phyloP scores from a whole-genome alignment of 53 echinoderm and acorn worm species.

The Holothuria leucospilota region DNA sequence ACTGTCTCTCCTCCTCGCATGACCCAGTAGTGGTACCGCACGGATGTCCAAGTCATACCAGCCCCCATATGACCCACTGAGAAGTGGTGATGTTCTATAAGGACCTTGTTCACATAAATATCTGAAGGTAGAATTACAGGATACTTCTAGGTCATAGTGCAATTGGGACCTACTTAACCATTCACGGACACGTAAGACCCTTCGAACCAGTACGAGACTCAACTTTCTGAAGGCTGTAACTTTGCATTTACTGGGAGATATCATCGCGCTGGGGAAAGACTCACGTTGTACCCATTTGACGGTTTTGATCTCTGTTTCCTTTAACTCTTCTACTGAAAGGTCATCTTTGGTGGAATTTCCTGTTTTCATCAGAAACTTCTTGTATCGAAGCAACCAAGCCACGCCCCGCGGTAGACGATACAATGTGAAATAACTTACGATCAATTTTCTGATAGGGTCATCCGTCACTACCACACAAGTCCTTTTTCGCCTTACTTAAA shows the following conservation, averaged over 20 bases:
- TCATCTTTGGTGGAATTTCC: background rate
- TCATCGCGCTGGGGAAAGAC: background rate
- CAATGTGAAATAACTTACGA: conserved; percentile 51
- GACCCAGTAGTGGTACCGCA: too few relatives aligned
- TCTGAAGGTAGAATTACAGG: conserved; percentile 63
- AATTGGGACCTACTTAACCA: conserved; percentile 55
- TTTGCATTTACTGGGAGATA: background rate
- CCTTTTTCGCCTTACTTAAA: background rate
- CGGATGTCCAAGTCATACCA: too few relatives aligned
- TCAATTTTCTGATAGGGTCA: conserved; percentile 13
- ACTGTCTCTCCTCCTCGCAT: background rate
- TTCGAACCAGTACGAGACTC: conserved; percentile 49
- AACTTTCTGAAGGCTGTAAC: too few relatives aligned
- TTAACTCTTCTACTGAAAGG: conserved; percentile 36
- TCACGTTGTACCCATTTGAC: too few relatives aligned
- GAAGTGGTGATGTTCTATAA: conserved; percentile 61
- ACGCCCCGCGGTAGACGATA: conserved; percentile 30
- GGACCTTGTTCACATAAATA: conserved; percentile 65
- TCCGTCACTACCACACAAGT: background rate
- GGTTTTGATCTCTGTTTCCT: conserved; percentile 16
- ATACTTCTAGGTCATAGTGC: conserved; percentile 47
- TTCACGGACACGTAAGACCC: conserved; percentile 66
- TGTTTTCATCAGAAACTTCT: background rate
- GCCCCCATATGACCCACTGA: too few relatives aligned
- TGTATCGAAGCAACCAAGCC: conserved; percentile 53